Conservation (phyloP, 2,888 invertebrate genomes). For the Eledone cirrhosa region DNA sequence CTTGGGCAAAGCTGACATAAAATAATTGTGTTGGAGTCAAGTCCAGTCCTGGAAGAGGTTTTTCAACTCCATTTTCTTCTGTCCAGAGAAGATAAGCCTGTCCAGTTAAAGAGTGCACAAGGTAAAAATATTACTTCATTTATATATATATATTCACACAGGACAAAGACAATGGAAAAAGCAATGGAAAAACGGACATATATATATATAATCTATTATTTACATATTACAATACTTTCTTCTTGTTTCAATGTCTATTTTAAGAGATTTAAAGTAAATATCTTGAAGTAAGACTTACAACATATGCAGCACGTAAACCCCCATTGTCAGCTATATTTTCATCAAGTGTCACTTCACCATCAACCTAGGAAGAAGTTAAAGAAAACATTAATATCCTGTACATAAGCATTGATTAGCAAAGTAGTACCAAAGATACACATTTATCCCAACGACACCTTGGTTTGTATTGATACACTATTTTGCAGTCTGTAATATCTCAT, state of each 20-base stretch:
- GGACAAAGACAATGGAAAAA: too few species aligned
- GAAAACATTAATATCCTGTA: background rate
- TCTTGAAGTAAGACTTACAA: slow-evolving; percentile 45
- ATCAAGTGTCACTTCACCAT: slow-evolving; percentile 58
- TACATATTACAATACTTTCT: background rate
- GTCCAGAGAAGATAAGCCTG: slow-evolving; percentile 58
- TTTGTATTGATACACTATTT: too few species aligned
- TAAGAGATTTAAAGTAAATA: too few species aligned
- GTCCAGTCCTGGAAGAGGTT: slow-evolving; percentile 58
- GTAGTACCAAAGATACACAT: background rate
- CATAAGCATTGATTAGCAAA: background rate
- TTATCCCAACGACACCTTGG: too few species aligned
- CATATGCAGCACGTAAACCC: slow-evolving; percentile 56
- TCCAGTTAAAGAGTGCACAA: slow-evolving; percentile 21
- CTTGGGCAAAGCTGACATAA: slow-evolving; percentile 66
- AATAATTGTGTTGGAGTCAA: slow-evolving; percentile 64
- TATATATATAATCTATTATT: background rate
- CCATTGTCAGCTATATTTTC: slow-evolving; percentile 65
- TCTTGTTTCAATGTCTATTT: background rate
- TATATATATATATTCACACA: background rate
- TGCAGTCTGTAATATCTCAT: too few species aligned
- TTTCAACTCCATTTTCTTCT: slow-evolving; percentile 47
- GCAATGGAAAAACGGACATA: background rate
- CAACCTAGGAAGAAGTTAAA: slow-evolving; percentile 72
- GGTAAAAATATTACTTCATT: background rate